A percentile compares a stretch with the other conserved stretches of the same genome.
These are phyloP conservation scores for Casuarius casuarius DNA, from an alignment of 2,113 vertebrate genomes.

Conservation along the genomic window DNA sequence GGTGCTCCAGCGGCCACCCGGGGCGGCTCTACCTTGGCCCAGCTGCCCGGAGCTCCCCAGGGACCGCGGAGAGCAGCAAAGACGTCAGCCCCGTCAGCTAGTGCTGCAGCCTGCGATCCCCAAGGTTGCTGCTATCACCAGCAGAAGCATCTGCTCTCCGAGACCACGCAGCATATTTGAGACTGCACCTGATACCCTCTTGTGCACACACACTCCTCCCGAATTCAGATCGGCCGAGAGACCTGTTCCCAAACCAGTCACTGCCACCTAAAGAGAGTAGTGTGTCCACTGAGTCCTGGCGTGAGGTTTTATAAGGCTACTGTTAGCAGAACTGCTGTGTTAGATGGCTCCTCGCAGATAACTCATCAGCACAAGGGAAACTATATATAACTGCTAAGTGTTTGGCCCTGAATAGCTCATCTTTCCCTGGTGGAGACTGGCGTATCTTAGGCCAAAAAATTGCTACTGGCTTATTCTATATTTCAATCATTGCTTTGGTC, in stretches of 20 bases:
- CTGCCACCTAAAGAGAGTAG: not conserved
- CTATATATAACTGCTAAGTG: not conserved
- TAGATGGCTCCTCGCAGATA: not conserved
- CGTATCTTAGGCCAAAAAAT: not conserved
- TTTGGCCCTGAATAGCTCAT: not conserved
- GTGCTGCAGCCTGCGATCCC: not conserved
- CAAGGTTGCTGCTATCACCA: not conserved
- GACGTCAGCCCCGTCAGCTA: not conserved
- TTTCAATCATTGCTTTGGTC: not conserved
- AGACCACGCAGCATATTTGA: not conserved
- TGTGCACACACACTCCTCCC: not conserved
- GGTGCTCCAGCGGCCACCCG: not conserved
- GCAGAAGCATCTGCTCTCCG: not conserved
- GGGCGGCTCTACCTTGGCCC: not conserved
- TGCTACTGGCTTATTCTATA: not conserved
- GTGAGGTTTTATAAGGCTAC: not conserved
- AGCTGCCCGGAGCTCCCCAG: accelerated
- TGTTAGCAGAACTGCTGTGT: not conserved
- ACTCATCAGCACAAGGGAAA: not conserved
- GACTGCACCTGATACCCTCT: not conserved
- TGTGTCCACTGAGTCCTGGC: not conserved
- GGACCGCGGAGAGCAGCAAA: not conserved
- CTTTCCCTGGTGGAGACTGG: not conserved
- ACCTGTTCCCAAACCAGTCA: no score
- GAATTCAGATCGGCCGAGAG: accelerated